Evolutionary conservation across 2,113 vertebrate genomes (phyloP), one percentile per base, ranked within the genome.

Genomic region (Zootoca vivipara): DNA sequence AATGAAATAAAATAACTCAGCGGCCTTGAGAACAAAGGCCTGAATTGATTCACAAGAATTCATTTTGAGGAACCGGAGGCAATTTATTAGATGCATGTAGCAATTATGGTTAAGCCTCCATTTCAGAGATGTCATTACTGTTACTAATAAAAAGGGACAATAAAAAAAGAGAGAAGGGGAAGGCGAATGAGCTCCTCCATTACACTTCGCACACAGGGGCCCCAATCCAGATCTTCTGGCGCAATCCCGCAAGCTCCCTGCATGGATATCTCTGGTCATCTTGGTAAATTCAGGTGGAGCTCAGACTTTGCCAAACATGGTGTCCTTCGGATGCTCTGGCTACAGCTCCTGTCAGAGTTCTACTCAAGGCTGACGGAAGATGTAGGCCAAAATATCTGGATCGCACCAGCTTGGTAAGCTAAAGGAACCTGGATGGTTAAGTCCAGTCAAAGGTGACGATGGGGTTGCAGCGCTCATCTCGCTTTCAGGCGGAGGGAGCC

Each of bases 31-130:
- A 94, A 93, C 80, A 94, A 92, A 94, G 82, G 38, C 30, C 13
- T 33, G 12, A 67, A 12, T 93, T 93, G 65, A 15, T 93, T 93
- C 52, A 88, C 65, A 72, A 90, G 90, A 94, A 92, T 87, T 86
- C 52, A 89, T 92, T 92, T 40, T 70, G 78, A 91, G 85, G 85
- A 90, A 85, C 72, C 75, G 93, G 89, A 95, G 89, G 28, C 72
- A 81, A 87, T 94, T 94, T 90, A 87, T 93, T 92, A 86, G 46
- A 90, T 30, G 35, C 46, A 24, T 88, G 79, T 28, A 92, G 58
- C 83, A 92, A 89, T 93, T 90, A 90, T 13, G 88, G 80, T 86
- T 78, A 70, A 77, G 62, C 87, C 92, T 83, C 73, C 62, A 35
- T 79, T 84, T 89, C 77, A 62, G 91, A 82, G 78, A 70, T 91